phyloP scores from a whole-genome alignment of 2,797 vertebrate genomes.

The Periparus ater region DNA sequence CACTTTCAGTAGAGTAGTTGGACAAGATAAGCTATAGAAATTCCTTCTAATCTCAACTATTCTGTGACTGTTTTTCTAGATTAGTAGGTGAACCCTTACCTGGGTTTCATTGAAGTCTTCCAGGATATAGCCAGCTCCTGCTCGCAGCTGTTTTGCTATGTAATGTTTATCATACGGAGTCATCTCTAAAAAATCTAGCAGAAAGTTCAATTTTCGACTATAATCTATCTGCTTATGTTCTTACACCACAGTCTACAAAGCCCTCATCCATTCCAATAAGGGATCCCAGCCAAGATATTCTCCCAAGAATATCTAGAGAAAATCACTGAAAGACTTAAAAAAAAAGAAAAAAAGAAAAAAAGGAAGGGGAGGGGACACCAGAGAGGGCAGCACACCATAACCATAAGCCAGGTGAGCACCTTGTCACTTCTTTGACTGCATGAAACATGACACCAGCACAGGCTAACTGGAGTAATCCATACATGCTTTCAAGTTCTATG shows the following conservation, averaged over 20 bases:
- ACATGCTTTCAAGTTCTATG: not conserved
- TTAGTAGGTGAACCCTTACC: slow-evolving; percentile 69
- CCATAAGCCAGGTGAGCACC: not conserved
- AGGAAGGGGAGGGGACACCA: not conserved
- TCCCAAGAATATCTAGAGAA: not conserved
- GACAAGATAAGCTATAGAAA: not conserved
- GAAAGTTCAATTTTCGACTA: not conserved
- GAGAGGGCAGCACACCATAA: not conserved
- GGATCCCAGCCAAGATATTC: not conserved
- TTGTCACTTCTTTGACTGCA: not conserved
- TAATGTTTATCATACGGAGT: slow-evolving; percentile 90
- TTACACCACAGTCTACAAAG: not conserved
- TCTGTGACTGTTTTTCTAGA: not conserved
- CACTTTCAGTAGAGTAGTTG: not conserved
- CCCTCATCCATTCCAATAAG: not conserved
- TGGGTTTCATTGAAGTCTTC: slow-evolving; percentile 95
- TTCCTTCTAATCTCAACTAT: not conserved
- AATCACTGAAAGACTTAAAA: not conserved
- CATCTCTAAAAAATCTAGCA: slow-evolving; percentile 83
- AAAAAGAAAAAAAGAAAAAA: too few species aligned
- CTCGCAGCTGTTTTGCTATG: slow-evolving; percentile 88
- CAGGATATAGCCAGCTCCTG: slow-evolving; percentile 92
- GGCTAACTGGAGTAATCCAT: not conserved
- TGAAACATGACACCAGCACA: not conserved
- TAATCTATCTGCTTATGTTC: not conserved